Evolutionary conservation across 1,140 invertebrate genomes (phyloP), one percentile per base, ranked within the genome.

Genomic region (Heliconius himera): DNA sequence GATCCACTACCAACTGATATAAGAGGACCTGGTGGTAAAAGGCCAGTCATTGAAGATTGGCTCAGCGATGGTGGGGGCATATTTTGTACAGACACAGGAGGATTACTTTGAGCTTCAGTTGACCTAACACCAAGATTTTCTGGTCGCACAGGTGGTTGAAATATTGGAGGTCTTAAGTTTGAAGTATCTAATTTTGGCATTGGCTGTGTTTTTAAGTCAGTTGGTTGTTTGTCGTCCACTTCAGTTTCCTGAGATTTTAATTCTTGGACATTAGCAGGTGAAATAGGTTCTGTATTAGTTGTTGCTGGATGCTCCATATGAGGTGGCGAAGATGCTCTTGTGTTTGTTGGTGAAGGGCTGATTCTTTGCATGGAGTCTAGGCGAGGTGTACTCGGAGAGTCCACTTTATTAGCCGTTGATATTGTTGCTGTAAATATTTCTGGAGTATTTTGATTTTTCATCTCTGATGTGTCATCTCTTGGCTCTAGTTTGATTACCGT

Each of bases 401-500:
- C 94, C 66, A 91, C 94, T 87, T 90, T 93, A 82, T 86, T 91
- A 22, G 84, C 93, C 84, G 89, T 87, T 74, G 91, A 91, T 84
- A 95, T 93, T 49, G 93, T 94, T 41, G 93, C 93, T 73, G 93
- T 94, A 78, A 94, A 95, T 49, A 95, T 91, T 87, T 94, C 94
- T 60, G 91, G 88, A 73, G 91, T 92, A 81, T 91, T 93, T 81
- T 93, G 91, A 86, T 88, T 94, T 82, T 95, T 96, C 79, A 95
- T 86, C 83, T 96, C 95, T 85, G 89, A 94, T 20, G 95, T 88
- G 83, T 96, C 95, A 91, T 96, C 95, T 86, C 95, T 91, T 1
- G 95, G 95, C 88, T 96, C 95, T 73, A 96, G 83, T 87, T 96
- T 96, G 72, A 96, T 95, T 22, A 95, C 91, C 36, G 94, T 93